Base-by-base conservation (phyloP, 2,888 invertebrate genomes). In the Trichogramma evanescens region DNA sequence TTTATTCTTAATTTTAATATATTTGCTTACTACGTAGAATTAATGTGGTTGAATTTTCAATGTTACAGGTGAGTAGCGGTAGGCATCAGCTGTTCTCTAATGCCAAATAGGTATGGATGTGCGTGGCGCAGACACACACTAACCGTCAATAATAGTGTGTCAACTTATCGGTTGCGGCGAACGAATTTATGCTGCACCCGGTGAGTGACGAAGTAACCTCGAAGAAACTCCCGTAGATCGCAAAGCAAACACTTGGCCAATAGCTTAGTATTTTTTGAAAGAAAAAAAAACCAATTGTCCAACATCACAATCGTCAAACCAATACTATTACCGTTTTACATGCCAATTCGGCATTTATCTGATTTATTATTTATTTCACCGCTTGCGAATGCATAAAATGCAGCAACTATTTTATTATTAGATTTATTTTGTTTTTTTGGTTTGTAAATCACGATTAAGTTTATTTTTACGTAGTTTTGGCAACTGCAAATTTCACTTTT, bases 91-190 rank as follows among this genome's bases (percentile, higher is more conserved):
- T 72, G 76, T 75, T 75, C 72, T 74, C 74, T 76, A 77, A 78
- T 78, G 77, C 77, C 77, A 78, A 78, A 78, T 77, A 77, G 76
- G 74, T 75, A 75, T 76, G 76, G 76, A 76, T 76, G 76, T 75
- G 75, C 74, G 72, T 73, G 70, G 70, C 64, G 65, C 57, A 59
- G n/a, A 45, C n/a, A 9, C 8, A 45, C 26, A 26, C n/a, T 57
- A 59, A 65, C 69, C 72, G 74, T 75, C 74, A 75, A 75, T 75
- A 73, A 74, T 48, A 26, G 26, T 45, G 54, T 52, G 26, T 76
- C 74, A 72, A 71, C 74, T 73, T 72, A 75, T 75, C 77, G 77
- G 77, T 78, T 75, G 77, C 73, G 77, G 77, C 77, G 74, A 73
- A 72, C 71, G 74, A 73, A 62, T 58, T 63, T 44, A 73, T 72